A percentile compares a stretch with the other conserved stretches of the same genome.
Conservation (phyloP, 2,888 invertebrate species). For the Agrilus biguttatus region DNA sequence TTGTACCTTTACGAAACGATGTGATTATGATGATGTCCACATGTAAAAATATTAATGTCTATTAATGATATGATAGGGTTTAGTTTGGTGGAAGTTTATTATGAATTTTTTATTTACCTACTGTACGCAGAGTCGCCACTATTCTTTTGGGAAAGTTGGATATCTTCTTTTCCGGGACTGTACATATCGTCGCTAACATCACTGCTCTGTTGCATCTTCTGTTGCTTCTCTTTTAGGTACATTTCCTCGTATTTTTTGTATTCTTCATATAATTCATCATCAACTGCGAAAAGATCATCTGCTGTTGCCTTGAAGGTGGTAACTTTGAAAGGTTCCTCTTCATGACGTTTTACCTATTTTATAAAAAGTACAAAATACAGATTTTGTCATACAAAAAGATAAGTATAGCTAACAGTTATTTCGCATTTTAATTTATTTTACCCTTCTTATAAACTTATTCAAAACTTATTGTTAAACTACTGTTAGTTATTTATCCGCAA, state of each 20-base stretch:
- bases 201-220: conserved; percentile 18
- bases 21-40: no score
- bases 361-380: not conserved
- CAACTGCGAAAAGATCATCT: conserved; percentile 25
- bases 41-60: no score
- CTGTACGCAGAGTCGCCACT: conserved; percentile 67
- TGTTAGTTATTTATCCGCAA: no score
- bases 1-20: no score
- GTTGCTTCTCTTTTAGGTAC: conserved; percentile 28
- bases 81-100: not conserved
- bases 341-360: not conserved
- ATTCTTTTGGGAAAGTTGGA: conserved; percentile 1
- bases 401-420: not conserved
- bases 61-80: no score
- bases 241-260: conserved; percentile 29
- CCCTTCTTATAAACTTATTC: no score
- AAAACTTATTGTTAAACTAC: no score
- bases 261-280: conserved; percentile 29
- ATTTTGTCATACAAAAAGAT: not conserved
- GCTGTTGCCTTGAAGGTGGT: conserved; percentile 16
- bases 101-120: conserved; percentile 46
- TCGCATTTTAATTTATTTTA: no score
- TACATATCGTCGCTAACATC: not conserved
- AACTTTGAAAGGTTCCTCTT: not conserved
- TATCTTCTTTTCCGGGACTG: not conserved